Evolutionary conservation across 2,797 vertebrate species (phyloP), one percentile per base, ranked within the genome.

Genomic region (Garrulus glandarius): DNA sequence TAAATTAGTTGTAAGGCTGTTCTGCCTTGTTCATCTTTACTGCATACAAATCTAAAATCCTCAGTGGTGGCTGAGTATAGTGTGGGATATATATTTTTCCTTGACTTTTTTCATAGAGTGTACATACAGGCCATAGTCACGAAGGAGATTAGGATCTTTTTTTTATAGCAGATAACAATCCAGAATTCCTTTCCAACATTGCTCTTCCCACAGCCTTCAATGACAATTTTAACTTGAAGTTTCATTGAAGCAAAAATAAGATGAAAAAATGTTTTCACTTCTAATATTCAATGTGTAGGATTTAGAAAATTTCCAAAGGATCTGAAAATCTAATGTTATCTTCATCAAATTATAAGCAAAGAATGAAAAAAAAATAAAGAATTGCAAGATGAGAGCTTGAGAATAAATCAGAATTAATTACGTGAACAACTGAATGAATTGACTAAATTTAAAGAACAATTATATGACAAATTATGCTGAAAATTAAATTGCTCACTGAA

Each of bases 381-480:
- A 59, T 29, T 36, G 24, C 9, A 50, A 32, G 52, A 41, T n/a
- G 44, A 47, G 44, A 59, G 6, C 50, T 68, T 92, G 75, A 72
- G 87, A 93, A 93, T 85, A 81, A 72, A 81, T 50, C 24, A 24
- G 15, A 89, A 96, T 95, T 94, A 96, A 93, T 96, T 96, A 92
- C 0, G 0, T 87, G 68, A 79, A 64, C 32, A 95, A 95, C 75
- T 69, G n/a, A 79, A 77, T 92, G 9, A 21, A 47, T n/a, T 92
- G 77, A 92, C 63, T 93, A 68, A 76, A 82, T 89, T 85, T 94
- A 89, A 95, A 92, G 64, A 30, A 68, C 50, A 89, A 68, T 95
- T 87, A 84, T 82, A 83, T 55, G 77, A 76, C 36, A 94, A 94
- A 95, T 92, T 89, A 47, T 41, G 41, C 69, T 94, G 75, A 83